A percentile compares a stretch with the other conserved stretches of the same genome.
Conservation (phyloP, 2,888 invertebrate genomes). For the Cheilosia scutellata region DNA sequence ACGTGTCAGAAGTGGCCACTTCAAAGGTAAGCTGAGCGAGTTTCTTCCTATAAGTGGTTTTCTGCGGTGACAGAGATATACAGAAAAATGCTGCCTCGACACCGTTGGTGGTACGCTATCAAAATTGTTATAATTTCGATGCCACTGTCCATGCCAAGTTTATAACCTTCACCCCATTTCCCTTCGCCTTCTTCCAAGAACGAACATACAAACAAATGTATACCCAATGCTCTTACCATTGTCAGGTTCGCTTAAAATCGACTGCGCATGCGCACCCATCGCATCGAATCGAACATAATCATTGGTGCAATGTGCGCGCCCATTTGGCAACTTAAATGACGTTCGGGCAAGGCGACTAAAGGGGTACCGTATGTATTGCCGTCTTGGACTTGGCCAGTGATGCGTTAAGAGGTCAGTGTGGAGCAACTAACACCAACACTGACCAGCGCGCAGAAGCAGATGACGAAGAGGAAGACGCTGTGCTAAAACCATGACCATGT, state of each 20-base stretch:
- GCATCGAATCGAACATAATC: constrained; percentile 65
- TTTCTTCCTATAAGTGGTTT: too few relatives aligned
- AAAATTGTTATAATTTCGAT: too few relatives aligned
- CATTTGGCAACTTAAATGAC: constrained; percentile 56
- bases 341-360: constrained; percentile 20
- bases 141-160: too few relatives aligned
- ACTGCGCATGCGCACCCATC: constrained; percentile 51
- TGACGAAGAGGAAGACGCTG: constrained; percentile 24
- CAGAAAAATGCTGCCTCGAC: too few relatives aligned
- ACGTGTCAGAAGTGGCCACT: not conserved
- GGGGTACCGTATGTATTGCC: not conserved
- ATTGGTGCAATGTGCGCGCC: constrained; percentile 48
- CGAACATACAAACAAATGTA: not conserved
- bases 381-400: constrained; percentile 31
- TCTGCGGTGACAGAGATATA: too few relatives aligned
- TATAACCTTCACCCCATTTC: not conserved
- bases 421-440: constrained; percentile 17
- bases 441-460: constrained; percentile 9
- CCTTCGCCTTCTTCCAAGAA: not conserved
- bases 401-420: constrained; percentile 70
- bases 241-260: constrained; percentile 42
- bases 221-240: not conserved
- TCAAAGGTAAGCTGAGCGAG: too few relatives aligned
- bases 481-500: constrained; percentile 42
- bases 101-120: too few relatives aligned